Base-by-base conservation (phyloP, 2,888 invertebrate species). In the Synanthedon myopaeformis region DNA sequence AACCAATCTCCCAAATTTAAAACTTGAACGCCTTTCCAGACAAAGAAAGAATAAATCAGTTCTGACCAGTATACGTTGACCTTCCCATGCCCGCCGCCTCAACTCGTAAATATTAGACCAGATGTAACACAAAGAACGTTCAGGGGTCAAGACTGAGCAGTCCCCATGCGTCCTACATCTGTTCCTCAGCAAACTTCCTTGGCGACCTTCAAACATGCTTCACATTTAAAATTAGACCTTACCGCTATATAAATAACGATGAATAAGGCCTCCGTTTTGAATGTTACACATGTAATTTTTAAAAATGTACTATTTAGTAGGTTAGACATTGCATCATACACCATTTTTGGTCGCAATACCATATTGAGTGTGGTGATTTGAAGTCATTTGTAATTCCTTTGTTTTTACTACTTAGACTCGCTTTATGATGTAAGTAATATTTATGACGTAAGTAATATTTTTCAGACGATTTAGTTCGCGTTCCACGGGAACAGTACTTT, bases 31-130 rank as follows among this genome's bases (percentile, higher is more conserved):
- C 70, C 70, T 63, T 65, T 66, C 68, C 77, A 79, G 82, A 84
- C 85, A 85, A 85, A 85, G 84, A 83, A 80, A 77, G 74, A 81
- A 84, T 85, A 84, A 84, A 85, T 84, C 84, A 83, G 74, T 63
- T 61, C 55, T 59, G 54, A 52, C 83, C 77, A 76, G 14, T 14
- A 1, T 55, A 63, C 52, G 53, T 23, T 56, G 79, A 65, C 35
- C 71, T 59, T 13, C 67, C 57, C 65, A 61, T 69, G 72, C 68
- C 75, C 63, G 68, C 57, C 62, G 3, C 41, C 53, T 58, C 49
- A 58, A 63, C 62, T 11, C 51, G 59, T 53, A 68, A 60, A 60
- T 61, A 59, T 69, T 60, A 59, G 66, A 69, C 64, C 57, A 56
- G 56, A 62, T 57, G 61, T 59, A 54, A 65, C 71, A 84, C 84